Evolutionary conservation across 2,113 vertebrate genomes (phyloP).

Genomic region (Corapipo altera): DNA sequence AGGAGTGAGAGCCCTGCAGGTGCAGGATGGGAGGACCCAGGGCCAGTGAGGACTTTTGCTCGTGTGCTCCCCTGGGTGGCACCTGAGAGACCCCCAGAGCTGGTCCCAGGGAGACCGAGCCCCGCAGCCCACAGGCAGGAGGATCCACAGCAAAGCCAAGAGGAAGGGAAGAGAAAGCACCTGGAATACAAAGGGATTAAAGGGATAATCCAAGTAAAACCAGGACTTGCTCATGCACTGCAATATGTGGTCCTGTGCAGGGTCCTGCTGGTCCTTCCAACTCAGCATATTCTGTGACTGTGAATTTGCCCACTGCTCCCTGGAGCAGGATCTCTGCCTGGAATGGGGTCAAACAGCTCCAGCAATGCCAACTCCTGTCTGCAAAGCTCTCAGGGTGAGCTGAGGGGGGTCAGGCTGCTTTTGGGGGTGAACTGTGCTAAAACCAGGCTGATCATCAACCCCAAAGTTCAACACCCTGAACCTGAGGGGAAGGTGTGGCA

Average conservation of each 20-base stretch:
- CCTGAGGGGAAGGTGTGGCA: neutral
- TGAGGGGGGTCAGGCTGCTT: too few species aligned
- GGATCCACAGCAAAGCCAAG: neutral
- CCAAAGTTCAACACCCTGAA: neutral
- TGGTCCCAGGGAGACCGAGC: neutral
- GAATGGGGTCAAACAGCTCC: neutral
- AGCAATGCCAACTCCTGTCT: neutral
- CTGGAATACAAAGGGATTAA: neutral
- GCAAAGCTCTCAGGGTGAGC: neutral
- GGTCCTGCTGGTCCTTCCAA: neutral
- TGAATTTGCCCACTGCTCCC: neutral
- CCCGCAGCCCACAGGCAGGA: fast-evolving
- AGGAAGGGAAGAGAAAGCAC: neutral
- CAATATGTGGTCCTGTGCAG: neutral
- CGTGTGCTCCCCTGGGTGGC: too few species aligned
- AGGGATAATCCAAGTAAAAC: neutral
- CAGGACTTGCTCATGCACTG: neutral
- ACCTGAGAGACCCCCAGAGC: neutral
- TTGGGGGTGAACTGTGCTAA: neutral
- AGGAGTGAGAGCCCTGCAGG: neutral
- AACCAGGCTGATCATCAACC: neutral
- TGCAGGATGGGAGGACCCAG: neutral
- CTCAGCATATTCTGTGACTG: fast-evolving
- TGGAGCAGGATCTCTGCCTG: neutral
- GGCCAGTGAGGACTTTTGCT: neutral